These are phyloP conservation scores for Loxodonta africana DNA, from an alignment of 2,113 vertebrate genomes.

Conservation along the genomic window DNA sequence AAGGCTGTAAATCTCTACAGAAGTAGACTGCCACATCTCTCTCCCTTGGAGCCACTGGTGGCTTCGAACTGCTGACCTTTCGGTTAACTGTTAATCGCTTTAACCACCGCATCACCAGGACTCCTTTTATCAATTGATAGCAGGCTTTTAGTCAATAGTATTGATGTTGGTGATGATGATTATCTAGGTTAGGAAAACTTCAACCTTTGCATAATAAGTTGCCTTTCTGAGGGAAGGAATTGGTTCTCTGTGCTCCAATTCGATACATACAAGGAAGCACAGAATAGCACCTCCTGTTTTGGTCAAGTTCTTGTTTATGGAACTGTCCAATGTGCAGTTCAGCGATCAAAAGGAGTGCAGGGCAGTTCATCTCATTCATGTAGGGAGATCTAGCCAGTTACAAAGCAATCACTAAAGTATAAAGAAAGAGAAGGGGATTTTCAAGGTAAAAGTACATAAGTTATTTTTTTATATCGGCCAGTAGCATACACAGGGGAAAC, in stretches of 20 bases:
- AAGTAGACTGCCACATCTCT: too few species aligned
- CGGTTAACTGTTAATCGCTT: too few species aligned
- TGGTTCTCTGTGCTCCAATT: background rate
- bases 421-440: background rate
- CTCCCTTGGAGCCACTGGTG: too few species aligned
- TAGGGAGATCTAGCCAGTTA: background rate
- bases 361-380: background rate
- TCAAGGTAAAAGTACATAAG: background rate
- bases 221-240: background rate
- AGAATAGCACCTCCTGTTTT: background rate
- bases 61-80: too few species aligned
- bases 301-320: background rate
- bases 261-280: background rate
- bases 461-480: background rate
- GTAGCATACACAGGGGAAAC: background rate
- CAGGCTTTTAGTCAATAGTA: background rate
- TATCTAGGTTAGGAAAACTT: background rate
- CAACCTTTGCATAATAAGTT: background rate
- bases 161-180: background rate
- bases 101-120: too few species aligned
- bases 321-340: background rate
- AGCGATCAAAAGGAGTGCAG: rapidly evolving
- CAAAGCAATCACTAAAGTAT: background rate
- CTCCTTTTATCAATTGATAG: background rate
- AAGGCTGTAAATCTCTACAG: too few species aligned